phyloP scores from a whole-genome alignment of 2,888 invertebrate genomes.

The Hirtodrosophila alboralis region DNA sequence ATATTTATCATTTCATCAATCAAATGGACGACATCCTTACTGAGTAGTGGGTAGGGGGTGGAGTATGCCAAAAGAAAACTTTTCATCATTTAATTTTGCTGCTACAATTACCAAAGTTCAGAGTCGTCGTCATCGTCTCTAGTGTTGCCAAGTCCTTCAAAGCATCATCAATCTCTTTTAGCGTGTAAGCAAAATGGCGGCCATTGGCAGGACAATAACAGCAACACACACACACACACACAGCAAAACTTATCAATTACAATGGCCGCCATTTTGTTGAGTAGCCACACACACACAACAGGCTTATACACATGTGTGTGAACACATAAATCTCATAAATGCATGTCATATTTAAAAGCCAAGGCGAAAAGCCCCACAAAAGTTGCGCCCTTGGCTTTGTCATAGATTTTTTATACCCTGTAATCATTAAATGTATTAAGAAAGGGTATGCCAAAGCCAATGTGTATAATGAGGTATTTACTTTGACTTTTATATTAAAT shows the following conservation, averaged over 20 bases:
- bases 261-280: conserved; percentile 64
- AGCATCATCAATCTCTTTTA: conserved; percentile 77
- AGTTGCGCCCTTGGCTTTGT: conserved; percentile 62
- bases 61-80: conserved; percentile 57
- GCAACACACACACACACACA: conserved; percentile 35
- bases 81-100: conserved; percentile 74
- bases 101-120: conserved; percentile 69
- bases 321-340: conserved; percentile 72
- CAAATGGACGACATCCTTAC: conserved; percentile 52
- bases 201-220: conserved; percentile 55
- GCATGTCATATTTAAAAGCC: conserved; percentile 79
- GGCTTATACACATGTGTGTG: conserved; percentile 1
- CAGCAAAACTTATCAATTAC: conserved; percentile 76
- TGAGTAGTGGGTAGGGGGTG: conserved; percentile 4
- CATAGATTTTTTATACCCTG: conserved; percentile 40
- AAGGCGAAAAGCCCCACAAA: conserved; percentile 55
- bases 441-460: too few species aligned
- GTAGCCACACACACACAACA: conserved; percentile 16
- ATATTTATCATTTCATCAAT: conserved; percentile 81
- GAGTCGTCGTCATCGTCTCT: neutral
- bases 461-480: too few species aligned
- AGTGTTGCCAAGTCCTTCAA: conserved; percentile 68
- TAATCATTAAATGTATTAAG: too few species aligned
- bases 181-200: conserved; percentile 68
- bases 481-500: too few species aligned